A percentile compares a stretch with the other conserved stretches of the same genome.
phyloP scores from a whole-genome alignment of 1,140 invertebrate species.

The Drosophila navojoa region DNA sequence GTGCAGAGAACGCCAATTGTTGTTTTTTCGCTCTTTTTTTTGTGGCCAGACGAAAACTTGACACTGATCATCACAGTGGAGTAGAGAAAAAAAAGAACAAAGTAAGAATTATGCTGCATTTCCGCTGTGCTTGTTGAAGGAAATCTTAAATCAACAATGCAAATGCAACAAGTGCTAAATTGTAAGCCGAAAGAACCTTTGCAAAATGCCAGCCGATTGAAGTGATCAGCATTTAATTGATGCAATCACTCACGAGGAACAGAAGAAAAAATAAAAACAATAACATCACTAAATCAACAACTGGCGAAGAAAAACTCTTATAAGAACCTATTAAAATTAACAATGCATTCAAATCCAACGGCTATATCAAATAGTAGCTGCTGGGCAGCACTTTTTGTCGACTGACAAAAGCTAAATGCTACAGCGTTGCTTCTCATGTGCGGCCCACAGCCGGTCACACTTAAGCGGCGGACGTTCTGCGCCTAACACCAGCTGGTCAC shows the following conservation, averaged over 20 bases:
- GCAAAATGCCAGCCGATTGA: constrained; percentile 57
- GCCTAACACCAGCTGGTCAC: constrained; percentile 12
- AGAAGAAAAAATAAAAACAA: not conserved
- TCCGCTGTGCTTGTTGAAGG: constrained; percentile 62
- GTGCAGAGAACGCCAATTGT: constrained; percentile 54
- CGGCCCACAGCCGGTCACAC: constrained; percentile 20
- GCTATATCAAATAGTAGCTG: not conserved
- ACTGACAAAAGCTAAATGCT: constrained; percentile 6
- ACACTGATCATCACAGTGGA: constrained; percentile 79
- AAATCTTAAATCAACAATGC: constrained; percentile 79
- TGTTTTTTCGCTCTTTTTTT: constrained; percentile 5
- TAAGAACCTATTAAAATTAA: too few species aligned
- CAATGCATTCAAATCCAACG: not conserved
- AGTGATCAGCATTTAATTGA: constrained; percentile 69
- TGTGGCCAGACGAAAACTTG: constrained; percentile 76
- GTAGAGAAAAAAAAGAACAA: constrained; percentile 39
- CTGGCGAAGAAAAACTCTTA: not conserved
- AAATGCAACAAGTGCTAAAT: constrained; percentile 53
- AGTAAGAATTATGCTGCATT: constrained; percentile 76
- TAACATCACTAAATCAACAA: constrained; percentile 7
- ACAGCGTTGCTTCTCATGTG: not conserved
- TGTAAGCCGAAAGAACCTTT: constrained; percentile 22
- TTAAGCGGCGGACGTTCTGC: not conserved
- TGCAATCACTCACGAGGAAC: constrained; percentile 49
- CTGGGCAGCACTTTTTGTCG: not conserved